Base-by-base conservation (phyloP, 2,797 vertebrate species). In the Neosilurus mollespiculum region DNA sequence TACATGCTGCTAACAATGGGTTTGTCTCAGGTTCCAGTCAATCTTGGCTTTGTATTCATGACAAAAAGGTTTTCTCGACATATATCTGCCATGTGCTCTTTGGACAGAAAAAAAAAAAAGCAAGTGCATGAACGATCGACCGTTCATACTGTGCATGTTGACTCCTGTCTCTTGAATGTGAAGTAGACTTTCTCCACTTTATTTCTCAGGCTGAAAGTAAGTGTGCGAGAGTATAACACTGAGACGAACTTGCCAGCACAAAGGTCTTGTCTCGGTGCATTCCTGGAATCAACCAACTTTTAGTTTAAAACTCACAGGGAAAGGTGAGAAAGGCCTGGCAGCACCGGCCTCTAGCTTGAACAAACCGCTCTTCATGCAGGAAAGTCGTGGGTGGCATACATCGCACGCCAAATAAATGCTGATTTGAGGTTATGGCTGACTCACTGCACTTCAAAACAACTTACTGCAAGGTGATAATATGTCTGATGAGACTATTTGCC, bases 21-120 rank as follows among this genome's bases (percentile, higher is more conserved):
- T 89, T 88, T 88, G 92, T 59, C 84, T 92, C 90, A 92, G 89
- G 91, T 90, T 93, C 90, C 88, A 84, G 90, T 86, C 89, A 84
- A 91, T 84, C 34, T 78, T 51, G 64, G 92, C 96, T 94, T 94
- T 94, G 91, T 93, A 95, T 95, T 95, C 93, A 93, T 89, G 92
- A 88, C 87, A 88, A 89, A 86, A 49, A 87, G 73, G 86, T 91
- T 93, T 85, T 93, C 92, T 91, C 62, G 56, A 84, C 62, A 76
- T 82, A 82, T 53, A 70, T n/a, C 76, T 58, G 24, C 43, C 89
- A 84, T 77, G 82, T 87, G 95, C 92, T 83, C 88, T 91, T 92
- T 87, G 89, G 90, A 91, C 88, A 10, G 61, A n/a, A 6, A 64
- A 14, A 65, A 61, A 70, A n/a, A 69, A 91, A 91, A 89, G 73